Evolutionary conservation across 2,888 invertebrate species (phyloP), one percentile per base, ranked within the genome.

Genomic region (Pachycephus smyrnensis): DNA sequence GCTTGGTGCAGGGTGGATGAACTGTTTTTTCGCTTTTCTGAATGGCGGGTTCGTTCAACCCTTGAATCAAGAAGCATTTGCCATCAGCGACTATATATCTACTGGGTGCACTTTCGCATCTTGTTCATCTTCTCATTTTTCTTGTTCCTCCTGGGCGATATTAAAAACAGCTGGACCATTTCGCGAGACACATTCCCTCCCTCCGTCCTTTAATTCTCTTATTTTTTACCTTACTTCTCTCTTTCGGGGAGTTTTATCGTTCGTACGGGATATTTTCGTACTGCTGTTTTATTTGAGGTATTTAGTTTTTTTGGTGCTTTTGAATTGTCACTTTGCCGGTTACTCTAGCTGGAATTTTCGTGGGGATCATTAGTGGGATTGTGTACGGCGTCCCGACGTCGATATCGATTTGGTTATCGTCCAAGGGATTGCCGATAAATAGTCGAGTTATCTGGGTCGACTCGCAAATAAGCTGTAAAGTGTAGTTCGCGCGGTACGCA

Each of bases 371-470:
- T 40, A 15, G 40, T 40, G 4, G 40, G 40, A 15, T 40, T 15
- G 15, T 1, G 40, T 1, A 6, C 15, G 15, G 40, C 1, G 4
- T 15, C 15, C 0, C 1, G 40, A 40, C 40, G 40, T 1, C 15
- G 40, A 40, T 40, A 40, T 40, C 40, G 40, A 40, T 36, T 73
- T 32, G 79, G 78, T 37, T 80, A 75, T 83, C 83, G 81, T 84
- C 84, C 85, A 83, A 86, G 86, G 84, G 82, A 85, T 36, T 31
- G 81, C 78, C 40, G 80, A 83, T 85, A 83, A 83, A 87, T 82
- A 82, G 84, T 79, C 82, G 84, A 85, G 82, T 86, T 87, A 90
- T 89, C 89, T 90, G 84, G 89, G 89, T 90, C 89, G 88, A 80
- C 87, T 86, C 88, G 85, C 84, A 89, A 90, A 89, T 89, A 89